Base-by-base conservation (phyloP, 2,888 invertebrate species). In the Trissolcus brochymenae region DNA sequence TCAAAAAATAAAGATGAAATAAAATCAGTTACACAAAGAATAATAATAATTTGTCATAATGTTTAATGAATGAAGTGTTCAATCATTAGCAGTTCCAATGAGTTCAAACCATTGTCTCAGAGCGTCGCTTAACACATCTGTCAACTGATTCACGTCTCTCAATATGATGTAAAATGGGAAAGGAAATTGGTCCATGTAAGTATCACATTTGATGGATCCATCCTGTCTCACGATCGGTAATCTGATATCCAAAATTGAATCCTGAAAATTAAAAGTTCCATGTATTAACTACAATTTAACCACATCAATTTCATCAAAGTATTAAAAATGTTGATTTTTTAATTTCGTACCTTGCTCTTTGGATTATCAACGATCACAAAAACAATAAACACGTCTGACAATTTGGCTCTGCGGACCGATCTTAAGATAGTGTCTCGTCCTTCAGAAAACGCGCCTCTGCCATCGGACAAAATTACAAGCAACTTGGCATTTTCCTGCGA, bases 141-240 rank as follows among this genome's bases (percentile, higher is more conserved):
- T 99, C 72, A 99, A 90, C 25, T 95, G 94, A 77, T 94, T 93
- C 84, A 98, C 94, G 86, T 99, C 97, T 72, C 96, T 91, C 29
- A 99, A 92, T 83, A 99, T 95, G 57, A 99, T 92, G 89, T 99
- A 99, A 91, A 97, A 99, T 0, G 98, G 98, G 89, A 99, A 99
- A 0, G 99, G 99, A 90, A 99, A 99, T 56, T 93, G 93, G 84
- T 98, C 98, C 91, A 99, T 93, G 88, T 99, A 99, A 0, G 95
- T 93, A 81, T 92, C 92, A 25, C 61, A 67, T 57, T 67, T 67
- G 11, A 67, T 43, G 35, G 56, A 40, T 3, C 91, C 91, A 43
- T 90, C 91, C 79, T 90, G 91, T 80, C 91, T 91, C 86, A 95
- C 94, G 14, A 94, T 89, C 0, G 96, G 95, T 83, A 94, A 93